Evolutionary conservation across 2,113 vertebrate species (phyloP).

Genomic region (Corapipo altera): DNA sequence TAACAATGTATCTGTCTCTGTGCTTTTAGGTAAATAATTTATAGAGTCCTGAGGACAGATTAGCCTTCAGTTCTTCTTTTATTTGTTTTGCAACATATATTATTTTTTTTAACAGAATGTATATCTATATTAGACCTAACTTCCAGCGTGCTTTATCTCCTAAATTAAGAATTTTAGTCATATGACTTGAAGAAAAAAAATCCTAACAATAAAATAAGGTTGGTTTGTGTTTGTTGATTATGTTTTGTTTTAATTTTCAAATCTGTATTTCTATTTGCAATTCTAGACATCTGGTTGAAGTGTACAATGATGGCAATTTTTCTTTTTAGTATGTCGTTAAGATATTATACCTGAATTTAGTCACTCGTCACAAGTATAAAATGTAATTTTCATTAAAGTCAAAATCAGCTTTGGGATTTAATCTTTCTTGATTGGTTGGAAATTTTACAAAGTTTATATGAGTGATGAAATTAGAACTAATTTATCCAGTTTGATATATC

Average conservation of each 20-base stretch:
- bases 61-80: neutral
- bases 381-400: neutral
- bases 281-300: neutral
- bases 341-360: neutral
- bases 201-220: neutral
- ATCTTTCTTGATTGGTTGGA: neutral
- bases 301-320: neutral
- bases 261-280: neutral
- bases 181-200: neutral
- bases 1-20: neutral
- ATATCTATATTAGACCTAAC: neutral
- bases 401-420: neutral
- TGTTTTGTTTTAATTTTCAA: neutral
- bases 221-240: neutral
- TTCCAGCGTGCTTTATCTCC: neutral
- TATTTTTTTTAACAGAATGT: neutral
- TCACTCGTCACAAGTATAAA: neutral
- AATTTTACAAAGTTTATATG: slow-evolving; percentile 21
- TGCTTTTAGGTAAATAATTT: neutral
- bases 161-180: neutral
- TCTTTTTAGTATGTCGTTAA: neutral
- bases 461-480: slow-evolving; percentile 49
- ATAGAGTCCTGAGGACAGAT: neutral
- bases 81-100: rapidly evolving
- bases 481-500: slow-evolving; percentile 39